Conservation (phyloP, 1,140 invertebrate genomes). For the Dreissena rostriformis region DNA sequence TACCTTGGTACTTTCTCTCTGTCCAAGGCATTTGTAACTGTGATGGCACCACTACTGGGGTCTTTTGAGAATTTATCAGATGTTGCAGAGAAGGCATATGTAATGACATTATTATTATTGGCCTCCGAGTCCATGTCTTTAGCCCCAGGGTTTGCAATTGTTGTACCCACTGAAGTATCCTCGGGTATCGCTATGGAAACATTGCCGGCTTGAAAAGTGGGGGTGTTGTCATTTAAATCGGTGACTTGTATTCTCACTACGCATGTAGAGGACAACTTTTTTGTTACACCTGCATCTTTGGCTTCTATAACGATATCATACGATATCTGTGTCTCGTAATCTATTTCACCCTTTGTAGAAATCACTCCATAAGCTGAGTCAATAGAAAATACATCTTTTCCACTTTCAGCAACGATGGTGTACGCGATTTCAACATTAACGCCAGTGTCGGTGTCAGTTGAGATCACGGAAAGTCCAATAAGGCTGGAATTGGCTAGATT, state of each 20-base stretch:
- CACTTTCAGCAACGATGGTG: conserved; percentile 53
- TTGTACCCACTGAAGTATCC: conserved; percentile 18
- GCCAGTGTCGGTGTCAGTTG: conserved; percentile 60
- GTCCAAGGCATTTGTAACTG: conserved; percentile 21
- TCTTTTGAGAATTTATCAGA: conserved; percentile 35
- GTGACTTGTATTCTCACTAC: conserved; percentile 50
- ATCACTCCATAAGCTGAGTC: conserved; percentile 29
- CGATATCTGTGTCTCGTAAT: conserved; percentile 50
- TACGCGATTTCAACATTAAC: conserved; percentile 55
- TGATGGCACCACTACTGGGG: conserved; percentile 26
- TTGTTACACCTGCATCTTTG: conserved; percentile 29
- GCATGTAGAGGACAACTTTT: conserved; percentile 30
- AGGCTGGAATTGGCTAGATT: conserved; percentile 20
- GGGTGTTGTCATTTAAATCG: conserved; percentile 57
- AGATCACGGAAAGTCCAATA: conserved; percentile 32
- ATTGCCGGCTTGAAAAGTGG: conserved; percentile 33
- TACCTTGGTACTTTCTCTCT: background rate
- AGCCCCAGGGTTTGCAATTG: conserved; percentile 26
- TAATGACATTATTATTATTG: conserved; percentile 51
- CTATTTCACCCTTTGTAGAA: conserved; percentile 24
- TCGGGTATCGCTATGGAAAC: conserved; percentile 45
- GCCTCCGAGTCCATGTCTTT: conserved; percentile 42
- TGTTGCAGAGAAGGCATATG: conserved; percentile 13
- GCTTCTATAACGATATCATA: conserved; percentile 56
- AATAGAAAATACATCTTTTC: conserved; percentile 42